These are phyloP conservation scores for Ciconia boyciana DNA, from an alignment of 2,113 vertebrate genomes.

Conservation along the genomic window DNA sequence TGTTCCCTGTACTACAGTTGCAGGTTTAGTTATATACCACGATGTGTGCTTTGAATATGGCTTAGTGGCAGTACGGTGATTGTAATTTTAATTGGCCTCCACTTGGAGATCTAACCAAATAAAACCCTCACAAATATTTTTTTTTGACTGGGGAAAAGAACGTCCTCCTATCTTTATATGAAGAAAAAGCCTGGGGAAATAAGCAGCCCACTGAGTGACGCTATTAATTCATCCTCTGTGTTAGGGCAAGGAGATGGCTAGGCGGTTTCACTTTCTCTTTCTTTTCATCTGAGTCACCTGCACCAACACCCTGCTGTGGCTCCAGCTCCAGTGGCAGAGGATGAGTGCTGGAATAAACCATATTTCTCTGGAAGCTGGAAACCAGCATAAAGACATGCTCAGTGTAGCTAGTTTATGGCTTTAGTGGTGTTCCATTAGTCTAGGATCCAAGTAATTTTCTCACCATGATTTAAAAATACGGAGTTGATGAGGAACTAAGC, in stretches of 20 bases:
- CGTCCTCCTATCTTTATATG: background rate
- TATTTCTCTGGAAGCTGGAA: background rate
- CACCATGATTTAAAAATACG: background rate
- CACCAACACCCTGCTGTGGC: background rate
- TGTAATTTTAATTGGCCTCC: background rate
- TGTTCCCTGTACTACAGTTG: background rate
- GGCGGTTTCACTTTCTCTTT: constrained; percentile 1
- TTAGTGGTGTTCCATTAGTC: background rate
- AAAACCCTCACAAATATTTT: background rate
- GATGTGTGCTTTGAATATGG: background rate
- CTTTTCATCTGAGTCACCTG: background rate
- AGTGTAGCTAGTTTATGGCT: background rate
- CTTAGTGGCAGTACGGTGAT: background rate
- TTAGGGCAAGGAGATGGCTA: background rate
- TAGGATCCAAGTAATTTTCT: background rate
- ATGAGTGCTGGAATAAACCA: background rate
- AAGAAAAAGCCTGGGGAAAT: background rate
- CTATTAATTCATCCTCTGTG: background rate
- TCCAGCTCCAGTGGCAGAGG: background rate
- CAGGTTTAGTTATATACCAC: background rate
- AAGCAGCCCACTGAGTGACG: background rate
- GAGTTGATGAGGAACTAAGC: background rate
- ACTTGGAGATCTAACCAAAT: background rate
- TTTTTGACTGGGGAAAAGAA: background rate
- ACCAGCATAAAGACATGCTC: background rate